These are phyloP conservation scores for Gadus chalcogrammus DNA, from an alignment of 2,113 vertebrate genomes.

Conservation along the genomic window DNA sequence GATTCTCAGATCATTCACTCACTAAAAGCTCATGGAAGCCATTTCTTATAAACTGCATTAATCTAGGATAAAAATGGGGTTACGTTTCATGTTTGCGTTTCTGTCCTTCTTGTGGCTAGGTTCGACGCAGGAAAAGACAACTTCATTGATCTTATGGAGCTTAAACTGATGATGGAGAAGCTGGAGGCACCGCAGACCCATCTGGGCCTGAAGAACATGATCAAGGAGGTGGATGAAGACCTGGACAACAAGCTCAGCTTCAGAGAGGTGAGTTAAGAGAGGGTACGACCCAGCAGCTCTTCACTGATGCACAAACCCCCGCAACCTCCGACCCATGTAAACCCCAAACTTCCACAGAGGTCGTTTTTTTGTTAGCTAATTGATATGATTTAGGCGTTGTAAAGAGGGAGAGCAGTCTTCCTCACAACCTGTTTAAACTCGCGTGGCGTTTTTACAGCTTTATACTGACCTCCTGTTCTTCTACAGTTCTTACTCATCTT, in stretches of 20 bases:
- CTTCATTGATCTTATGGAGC: conserved; percentile 94
- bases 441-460: no score
- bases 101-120: conserved; percentile 57
- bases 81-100: not conserved
- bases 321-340: no score
- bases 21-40: no score
- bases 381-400: not conserved
- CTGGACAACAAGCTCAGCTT: conserved; percentile 92
- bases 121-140: conserved; percentile 85
- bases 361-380: not conserved
- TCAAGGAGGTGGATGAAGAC: conserved; percentile 95
- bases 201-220: conserved; percentile 94
- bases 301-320: no score
- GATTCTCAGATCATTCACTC: no score
- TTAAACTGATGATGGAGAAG: conserved; percentile 98
- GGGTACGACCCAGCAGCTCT: not conserved
- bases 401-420: no score
- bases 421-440: no score
- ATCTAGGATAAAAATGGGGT: no score
- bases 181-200: conserved; percentile 91
- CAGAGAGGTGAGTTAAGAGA: conserved; percentile 78
- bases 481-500: conserved; percentile 92
- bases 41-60: not conserved
- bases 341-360: no score
- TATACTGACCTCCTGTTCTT: not conserved